These are phyloP conservation scores for Notothenia coriiceps DNA, from an alignment of 2,113 vertebrate species.

Conservation along the genomic window DNA sequence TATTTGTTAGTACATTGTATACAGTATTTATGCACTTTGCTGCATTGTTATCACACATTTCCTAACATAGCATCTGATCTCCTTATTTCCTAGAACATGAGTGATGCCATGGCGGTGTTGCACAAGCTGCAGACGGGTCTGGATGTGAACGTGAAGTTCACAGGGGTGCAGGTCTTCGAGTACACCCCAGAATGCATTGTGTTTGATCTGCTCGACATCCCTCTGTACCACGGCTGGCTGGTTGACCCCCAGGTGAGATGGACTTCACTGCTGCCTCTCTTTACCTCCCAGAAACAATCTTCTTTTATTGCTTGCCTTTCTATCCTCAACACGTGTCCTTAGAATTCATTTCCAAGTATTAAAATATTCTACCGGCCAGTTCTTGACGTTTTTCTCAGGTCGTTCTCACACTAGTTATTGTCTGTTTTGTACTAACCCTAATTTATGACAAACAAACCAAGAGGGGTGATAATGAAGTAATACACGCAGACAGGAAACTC, in stretches of 20 bases:
- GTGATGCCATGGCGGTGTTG: constrained; percentile 97
- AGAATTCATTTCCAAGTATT: constrained; percentile 36
- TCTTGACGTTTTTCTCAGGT: background rate
- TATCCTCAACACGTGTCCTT: constrained; percentile 2
- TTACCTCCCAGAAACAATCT: constrained; percentile 30
- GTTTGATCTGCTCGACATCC: constrained; percentile 98
- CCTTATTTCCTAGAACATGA: constrained; percentile 91
- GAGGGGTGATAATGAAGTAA: background rate
- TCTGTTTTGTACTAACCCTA: background rate
- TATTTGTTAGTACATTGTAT: background rate
- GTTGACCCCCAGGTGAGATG: constrained; percentile 94
- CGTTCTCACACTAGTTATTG: background rate
- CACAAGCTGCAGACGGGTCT: constrained; percentile 98
- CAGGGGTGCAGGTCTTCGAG: constrained; percentile 96
- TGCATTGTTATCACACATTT: background rate
- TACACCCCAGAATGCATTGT: constrained; percentile 99
- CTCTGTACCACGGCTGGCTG: constrained; percentile 98
- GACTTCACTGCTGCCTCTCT: background rate
- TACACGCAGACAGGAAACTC: background rate
- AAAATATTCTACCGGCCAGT: background rate
- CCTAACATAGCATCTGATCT: background rate
- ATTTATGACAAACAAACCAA: background rate
- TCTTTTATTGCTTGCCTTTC: constrained; percentile 3
- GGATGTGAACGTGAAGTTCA: constrained; percentile 98
- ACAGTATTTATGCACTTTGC: background rate